phyloP scores from a whole-genome alignment of 2,888 invertebrate genomes.

The Xiphydria camelus region DNA sequence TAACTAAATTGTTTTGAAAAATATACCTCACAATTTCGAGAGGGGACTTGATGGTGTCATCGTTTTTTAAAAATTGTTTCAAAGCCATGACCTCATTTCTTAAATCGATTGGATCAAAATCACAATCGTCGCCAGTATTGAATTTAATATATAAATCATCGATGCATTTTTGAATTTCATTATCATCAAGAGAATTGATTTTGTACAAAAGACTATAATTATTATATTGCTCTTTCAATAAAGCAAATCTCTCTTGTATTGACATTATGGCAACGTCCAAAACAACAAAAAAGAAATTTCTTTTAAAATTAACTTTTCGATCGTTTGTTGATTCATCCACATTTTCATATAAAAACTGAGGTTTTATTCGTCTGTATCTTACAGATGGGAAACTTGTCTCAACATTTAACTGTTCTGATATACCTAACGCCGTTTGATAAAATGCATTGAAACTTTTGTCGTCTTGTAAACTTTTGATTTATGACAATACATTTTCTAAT shows the following conservation, averaged over 20 bases:
- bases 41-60: no score
- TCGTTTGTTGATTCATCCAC: constrained; percentile 12
- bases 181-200: no score
- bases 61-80: no score
- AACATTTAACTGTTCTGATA: constrained; percentile 11
- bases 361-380: constrained; percentile 8
- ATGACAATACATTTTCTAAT: no score
- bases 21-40: constrained; percentile 12
- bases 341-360: constrained; percentile 13
- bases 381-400: constrained; percentile 8
- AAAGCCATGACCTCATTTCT: neutral
- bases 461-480: no score
- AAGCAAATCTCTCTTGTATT: constrained; percentile 13
- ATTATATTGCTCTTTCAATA: constrained; percentile 14
- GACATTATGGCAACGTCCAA: constrained; percentile 15
- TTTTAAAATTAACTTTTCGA: constrained; percentile 16
- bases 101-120: neutral
- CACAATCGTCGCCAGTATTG: constrained; percentile 2
- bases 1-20: constrained; percentile 8
- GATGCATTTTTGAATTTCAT: constrained; percentile 2
- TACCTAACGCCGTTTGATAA: constrained; percentile 9
- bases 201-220: constrained; percentile 17
- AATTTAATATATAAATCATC: constrained; percentile 5
- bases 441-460: constrained; percentile 13
- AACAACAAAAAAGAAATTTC: constrained; percentile 15